These are phyloP conservation scores for Lepidonotus clava DNA, from an alignment of 2,888 invertebrate genomes.

Conservation along the genomic window DNA sequence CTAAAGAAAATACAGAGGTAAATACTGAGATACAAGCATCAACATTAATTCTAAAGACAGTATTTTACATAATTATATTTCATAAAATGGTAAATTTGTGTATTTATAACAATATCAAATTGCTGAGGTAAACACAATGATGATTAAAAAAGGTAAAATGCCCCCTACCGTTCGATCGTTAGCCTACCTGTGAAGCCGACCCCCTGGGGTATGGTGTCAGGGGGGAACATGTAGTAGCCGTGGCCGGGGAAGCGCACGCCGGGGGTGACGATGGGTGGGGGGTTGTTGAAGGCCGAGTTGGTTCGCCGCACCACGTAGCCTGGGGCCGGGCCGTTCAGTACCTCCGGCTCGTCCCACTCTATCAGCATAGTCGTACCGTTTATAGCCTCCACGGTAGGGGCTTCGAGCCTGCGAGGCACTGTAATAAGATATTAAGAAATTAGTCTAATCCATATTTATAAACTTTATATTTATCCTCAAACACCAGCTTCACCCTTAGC, in stretches of 20 bases:
- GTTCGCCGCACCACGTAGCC: conserved; percentile 75
- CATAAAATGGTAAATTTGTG: no score
- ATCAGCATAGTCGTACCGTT: conserved; percentile 76
- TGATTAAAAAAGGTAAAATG: no score
- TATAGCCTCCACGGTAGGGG: conserved; percentile 70
- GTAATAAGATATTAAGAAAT: conserved; percentile 52
- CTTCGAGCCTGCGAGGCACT: conserved; percentile 74
- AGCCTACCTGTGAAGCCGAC: conserved; percentile 77
- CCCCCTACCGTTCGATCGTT: no score
- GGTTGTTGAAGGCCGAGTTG: conserved; percentile 75
- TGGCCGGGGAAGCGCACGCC: conserved; percentile 78
- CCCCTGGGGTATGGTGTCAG: conserved; percentile 75
- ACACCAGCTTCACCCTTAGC: no score
- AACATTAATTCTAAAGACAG: no score
- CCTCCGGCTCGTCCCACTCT: conserved; percentile 73
- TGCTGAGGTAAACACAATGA: no score
- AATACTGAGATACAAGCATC: no score
- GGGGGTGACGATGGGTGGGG: conserved; percentile 73
- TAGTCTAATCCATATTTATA: no score
- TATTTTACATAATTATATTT: no score
- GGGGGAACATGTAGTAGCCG: conserved; percentile 77
- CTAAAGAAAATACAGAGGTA: conserved; percentile 68
- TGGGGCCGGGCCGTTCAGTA: conserved; percentile 76
- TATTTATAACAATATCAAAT: no score
- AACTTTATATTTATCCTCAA: no score